These are phyloP conservation scores for Gymnarchus niloticus DNA, from an alignment of 2,113 vertebrate species.

Conservation along the genomic window DNA sequence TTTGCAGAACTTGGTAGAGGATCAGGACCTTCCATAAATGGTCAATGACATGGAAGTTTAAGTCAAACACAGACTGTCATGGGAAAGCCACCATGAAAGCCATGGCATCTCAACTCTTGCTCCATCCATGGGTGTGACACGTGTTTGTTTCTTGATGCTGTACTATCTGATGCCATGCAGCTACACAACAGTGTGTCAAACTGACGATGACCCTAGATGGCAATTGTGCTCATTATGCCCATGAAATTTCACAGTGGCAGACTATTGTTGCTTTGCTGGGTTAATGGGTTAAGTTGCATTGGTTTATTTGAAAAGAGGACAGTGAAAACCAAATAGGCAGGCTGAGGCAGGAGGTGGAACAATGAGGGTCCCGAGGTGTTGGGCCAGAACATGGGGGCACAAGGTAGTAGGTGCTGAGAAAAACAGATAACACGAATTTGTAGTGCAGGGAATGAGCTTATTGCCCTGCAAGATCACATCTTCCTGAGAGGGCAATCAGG, in stretches of 20 bases:
- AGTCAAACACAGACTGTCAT: too few species aligned
- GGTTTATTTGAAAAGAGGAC: not conserved
- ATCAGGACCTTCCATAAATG: not conserved
- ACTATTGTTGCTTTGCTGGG: not conserved
- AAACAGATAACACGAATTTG: not conserved
- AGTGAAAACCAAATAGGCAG: not conserved
- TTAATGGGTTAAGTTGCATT: not conserved
- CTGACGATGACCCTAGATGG: not conserved
- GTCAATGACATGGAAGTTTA: not conserved
- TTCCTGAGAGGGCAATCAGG: not conserved
- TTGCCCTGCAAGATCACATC: not conserved
- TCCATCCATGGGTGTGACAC: not conserved
- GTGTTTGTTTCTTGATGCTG: not conserved
- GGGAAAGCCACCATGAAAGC: too few species aligned
- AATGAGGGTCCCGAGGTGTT: not conserved
- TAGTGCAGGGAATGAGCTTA: not conserved
- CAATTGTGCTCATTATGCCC: not conserved
- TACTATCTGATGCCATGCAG: not conserved
- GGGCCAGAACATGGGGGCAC: not conserved
- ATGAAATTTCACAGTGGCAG: not conserved
- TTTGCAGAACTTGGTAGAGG: not conserved
- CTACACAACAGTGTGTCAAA: not conserved
- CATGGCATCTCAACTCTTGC: not conserved
- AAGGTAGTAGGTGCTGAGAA: not conserved
- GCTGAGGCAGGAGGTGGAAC: not conserved